These are phyloP conservation scores for Gymnosoma rotundatum DNA, from an alignment of 2,888 invertebrate species.

Conservation along the genomic window DNA sequence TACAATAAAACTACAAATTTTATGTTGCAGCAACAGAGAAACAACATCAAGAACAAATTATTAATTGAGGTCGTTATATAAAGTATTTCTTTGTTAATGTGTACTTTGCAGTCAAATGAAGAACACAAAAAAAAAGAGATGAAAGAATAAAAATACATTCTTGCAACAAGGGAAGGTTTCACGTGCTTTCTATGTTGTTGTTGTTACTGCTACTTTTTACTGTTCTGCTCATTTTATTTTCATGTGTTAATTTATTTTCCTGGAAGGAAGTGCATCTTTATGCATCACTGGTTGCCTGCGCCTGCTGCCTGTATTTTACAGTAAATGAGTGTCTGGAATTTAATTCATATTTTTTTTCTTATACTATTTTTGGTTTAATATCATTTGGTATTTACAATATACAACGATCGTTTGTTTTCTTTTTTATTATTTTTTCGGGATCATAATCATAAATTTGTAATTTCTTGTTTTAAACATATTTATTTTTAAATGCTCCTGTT, in stretches of 20 bases:
- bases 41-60: conserved; percentile 64
- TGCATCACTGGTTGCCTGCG: conserved; percentile 57
- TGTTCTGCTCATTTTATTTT: conserved; percentile 43
- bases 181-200: conserved; percentile 15
- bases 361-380: conserved; percentile 32
- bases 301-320: conserved; percentile 32
- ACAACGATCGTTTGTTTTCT: conserved; percentile 29
- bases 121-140: not conserved
- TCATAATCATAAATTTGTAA: conserved; percentile 47
- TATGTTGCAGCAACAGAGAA: conserved; percentile 46
- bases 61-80: conserved; percentile 69
- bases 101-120: conserved; percentile 25
- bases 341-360: conserved; percentile 43
- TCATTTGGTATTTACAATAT: conserved; percentile 33
- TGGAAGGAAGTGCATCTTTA: conserved; percentile 67
- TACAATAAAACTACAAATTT: conserved; percentile 59
- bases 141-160: conserved; percentile 5
- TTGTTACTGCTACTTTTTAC: not conserved
- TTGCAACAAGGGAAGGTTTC: conserved; percentile 54
- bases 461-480: conserved; percentile 27
- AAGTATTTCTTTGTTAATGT: conserved; percentile 66
- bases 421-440: conserved; percentile 8
- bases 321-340: conserved; percentile 56
- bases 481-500: conserved; percentile 29
- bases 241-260: conserved; percentile 63